phyloP scores from a whole-genome alignment of 2,797 vertebrate species.

The Rhynchotus rufescens region DNA sequence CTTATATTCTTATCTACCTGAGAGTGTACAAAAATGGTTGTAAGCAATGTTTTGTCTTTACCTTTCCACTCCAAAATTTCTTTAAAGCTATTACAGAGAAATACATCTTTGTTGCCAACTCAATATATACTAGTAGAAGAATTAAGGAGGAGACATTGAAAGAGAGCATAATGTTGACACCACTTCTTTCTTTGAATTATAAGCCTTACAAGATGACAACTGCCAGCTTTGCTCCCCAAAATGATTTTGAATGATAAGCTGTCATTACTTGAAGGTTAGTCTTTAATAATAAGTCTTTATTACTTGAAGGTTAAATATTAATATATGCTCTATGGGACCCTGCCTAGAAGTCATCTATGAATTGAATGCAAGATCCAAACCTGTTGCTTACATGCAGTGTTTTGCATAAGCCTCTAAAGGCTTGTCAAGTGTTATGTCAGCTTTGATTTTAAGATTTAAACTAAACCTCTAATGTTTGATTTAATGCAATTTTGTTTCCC shows the following conservation, averaged over 20 bases:
- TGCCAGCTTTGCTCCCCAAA: not conserved
- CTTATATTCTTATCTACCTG: not conserved
- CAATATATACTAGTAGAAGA: not conserved
- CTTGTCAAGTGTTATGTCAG: conserved; percentile 25
- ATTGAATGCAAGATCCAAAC: not conserved
- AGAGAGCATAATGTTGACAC: not conserved
- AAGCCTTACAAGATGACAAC: not conserved
- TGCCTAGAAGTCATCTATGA: not conserved
- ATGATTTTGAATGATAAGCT: not conserved
- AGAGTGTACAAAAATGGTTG: not conserved
- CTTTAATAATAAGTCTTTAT: not conserved
- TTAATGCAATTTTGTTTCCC: conserved; percentile 5
- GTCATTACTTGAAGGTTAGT: not conserved
- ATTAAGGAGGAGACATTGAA: not conserved
- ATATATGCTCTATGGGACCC: not conserved
- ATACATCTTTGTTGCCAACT: not conserved
- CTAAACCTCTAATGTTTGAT: conserved; percentile 18
- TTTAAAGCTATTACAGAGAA: not conserved
- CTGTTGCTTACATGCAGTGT: not conserved
- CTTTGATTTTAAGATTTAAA: conserved; percentile 35
- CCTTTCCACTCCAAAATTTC: not conserved
- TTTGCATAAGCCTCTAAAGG: not conserved
- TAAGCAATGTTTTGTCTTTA: not conserved
- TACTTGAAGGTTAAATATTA: conserved; percentile 24
- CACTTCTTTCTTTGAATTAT: not conserved